Base-by-base conservation (phyloP, 2,888 invertebrate genomes). In the Phaedon cochleariae region DNA sequence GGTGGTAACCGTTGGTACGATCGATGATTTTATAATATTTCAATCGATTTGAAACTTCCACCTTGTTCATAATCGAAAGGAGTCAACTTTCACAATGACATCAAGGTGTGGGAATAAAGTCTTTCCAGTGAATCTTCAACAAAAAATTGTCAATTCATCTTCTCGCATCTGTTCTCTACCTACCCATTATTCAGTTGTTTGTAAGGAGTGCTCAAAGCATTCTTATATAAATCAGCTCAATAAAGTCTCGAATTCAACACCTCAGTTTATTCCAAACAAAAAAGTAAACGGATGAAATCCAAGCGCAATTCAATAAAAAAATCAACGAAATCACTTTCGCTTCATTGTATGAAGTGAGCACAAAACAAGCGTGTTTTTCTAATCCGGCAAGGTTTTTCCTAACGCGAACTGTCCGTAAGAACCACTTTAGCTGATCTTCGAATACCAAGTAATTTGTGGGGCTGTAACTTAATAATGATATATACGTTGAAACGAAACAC, bases 401-500 rank as follows among this genome's bases (percentile, higher is more conserved):
- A 3, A 26, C 3, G 7, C 7, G 26, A 5, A 26, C 26, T 17
- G 29, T 37, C 10, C 21, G 26, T 60, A 67, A 60, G 60, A 46
- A 51, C 55, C 51, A 64, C 22, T 59, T 58, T 64, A 15, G 60
- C 53, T 12, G 20, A 49, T 49, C 18, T 17, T 15, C 48, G 34
- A 48, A 41, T 12, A 62, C 45, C 31, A 64, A 62, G 62, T 70
- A 65, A 73, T 74, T 73, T 67, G 72, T 64, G 63, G 65, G 70
- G 69, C 65, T 69, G 78, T 76, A 78, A 79, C 77, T 76, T 76
- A 74, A 77, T 79, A 79, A 80, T 78, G 78, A 77, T 75, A 79
- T 73, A 75, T 73, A 68, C 72, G 69, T 64, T 73, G 81, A 81
- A 81, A 81, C 76, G 76, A 76, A 79, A 81, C 79, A 79, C 80